Base-by-base conservation (phyloP, 2,888 invertebrate species). In the Gonocerus acuteangulatus region DNA sequence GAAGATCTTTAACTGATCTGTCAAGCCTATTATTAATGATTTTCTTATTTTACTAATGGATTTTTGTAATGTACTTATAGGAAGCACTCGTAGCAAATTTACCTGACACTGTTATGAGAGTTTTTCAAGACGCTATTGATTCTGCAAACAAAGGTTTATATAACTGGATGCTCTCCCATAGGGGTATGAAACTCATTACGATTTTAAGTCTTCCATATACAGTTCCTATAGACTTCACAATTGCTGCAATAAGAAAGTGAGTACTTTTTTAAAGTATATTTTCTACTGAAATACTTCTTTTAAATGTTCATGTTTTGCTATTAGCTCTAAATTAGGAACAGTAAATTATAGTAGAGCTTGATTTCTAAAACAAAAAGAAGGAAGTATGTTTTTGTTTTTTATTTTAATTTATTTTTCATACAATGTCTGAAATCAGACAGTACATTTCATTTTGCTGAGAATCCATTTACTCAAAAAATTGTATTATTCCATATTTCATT, bases 61-160 rank as follows among this genome's bases (percentile, higher is more conserved):
- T n/a, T n/a, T n/a, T n/a, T n/a, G n/a, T n/a, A n/a, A n/a, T n/a
- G n/a, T n/a, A n/a, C n/a, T 27, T 39, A 9, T 71, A 91, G 89
- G 90, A 91, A 76, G 90, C 94, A 13, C 78, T 91, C 65, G 83
- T 87, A 23, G 92, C 90, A 65, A 87, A 89, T 72, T 82, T 95
- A 68, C 95, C 95, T 9, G 92, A 93, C 72, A 87, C 89, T 1
- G 91, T 95, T 69, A 81, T 91, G 75, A 86, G 85, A 69, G 86
- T 91, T 71, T 89, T 95, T 74, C 93, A 95, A 79, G 89, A 91
- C 72, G 94, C 93, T 0, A 92, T 94, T 67, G 91, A 94, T 72
- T 84, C 90, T 0, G 91, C 94, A 0, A 95, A 95, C 76, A 89
- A 86, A 71, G 94, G 94, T 2, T 75, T 95, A 22, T 80, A 91